Conservation (phyloP, 2,797 vertebrate genomes). For the Sciaenops ocellatus region DNA sequence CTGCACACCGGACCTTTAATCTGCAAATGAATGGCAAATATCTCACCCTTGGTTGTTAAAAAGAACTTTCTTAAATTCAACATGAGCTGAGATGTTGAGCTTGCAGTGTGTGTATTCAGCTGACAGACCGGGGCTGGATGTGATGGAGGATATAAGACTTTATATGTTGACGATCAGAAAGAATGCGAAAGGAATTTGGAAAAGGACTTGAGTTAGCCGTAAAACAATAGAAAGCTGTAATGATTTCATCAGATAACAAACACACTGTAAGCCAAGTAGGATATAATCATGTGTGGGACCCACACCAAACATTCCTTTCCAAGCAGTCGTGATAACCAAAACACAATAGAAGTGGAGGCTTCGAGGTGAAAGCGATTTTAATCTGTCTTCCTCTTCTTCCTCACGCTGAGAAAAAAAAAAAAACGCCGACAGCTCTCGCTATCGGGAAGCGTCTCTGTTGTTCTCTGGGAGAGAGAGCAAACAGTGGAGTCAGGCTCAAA, state of each 20-base stretch:
- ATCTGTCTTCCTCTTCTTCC: constrained; percentile 78
- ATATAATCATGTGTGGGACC: constrained; percentile 66
- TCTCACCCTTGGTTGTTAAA: background rate
- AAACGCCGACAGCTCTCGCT: constrained; percentile 47
- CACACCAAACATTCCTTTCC: constrained; percentile 56
- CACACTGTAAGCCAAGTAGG: constrained; percentile 45
- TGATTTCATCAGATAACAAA: constrained; percentile 63
- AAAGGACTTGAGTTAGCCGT: constrained; percentile 49
- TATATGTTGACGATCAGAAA: constrained; percentile 46
- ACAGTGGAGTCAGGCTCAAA: constrained; percentile 71
- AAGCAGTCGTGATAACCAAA: constrained; percentile 55
- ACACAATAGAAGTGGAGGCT: constrained; percentile 70
- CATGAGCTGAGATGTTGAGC: constrained; percentile 23
- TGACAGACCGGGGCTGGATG: constrained; percentile 17
- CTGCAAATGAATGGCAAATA: constrained; percentile 2
- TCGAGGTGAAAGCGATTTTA: constrained; percentile 69
- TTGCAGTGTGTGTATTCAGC: constrained; percentile 14
- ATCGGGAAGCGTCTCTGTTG: constrained; percentile 49
- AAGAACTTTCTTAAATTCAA: background rate
- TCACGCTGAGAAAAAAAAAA: constrained; percentile 71
- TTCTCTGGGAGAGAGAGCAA: constrained; percentile 59
- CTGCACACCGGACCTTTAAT: background rate
- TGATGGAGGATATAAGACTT: background rate
- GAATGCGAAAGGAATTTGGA: constrained; percentile 53
- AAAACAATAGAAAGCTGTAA: constrained; percentile 66